Evolutionary conservation across 53 echinoderm and acorn worm species (phyloP), one percentile per base, ranked within the genome.

Genomic region (Astropecten irregularis): DNA sequence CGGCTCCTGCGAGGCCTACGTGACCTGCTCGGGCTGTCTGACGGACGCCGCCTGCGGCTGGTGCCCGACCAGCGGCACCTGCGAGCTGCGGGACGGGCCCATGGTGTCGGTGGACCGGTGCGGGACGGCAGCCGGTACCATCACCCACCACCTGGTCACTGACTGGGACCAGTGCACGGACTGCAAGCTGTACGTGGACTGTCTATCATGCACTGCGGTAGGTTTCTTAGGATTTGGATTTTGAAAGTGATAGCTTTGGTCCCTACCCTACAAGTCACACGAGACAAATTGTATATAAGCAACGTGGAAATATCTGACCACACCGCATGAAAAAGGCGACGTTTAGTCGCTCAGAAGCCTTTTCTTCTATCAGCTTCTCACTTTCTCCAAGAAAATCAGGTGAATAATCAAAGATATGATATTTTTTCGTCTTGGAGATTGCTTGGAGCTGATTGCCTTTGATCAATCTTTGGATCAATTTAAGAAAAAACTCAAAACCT

Each of bases 41-140:
- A 90, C 91, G 1, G 96, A 95, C 58, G 73, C 69, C 7, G 64
- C 88, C 0, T 95, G 96, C 44, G 96, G 96, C 57, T 95, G 96
- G 96, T 95, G 93, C 37, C 91, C 96, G 0, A 66, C 83, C 34
- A 95, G 89, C 32, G 44, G 69, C 10, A 95, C 86, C 0, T 95
- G 96, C 64, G 89, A 90, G 66, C 38, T 71, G 8, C 81, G 96
- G 22, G 71, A 79, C 32, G 81, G 84, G 19, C 71, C 90, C 3
- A 69, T 76, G 19, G 60, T 89, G 10, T 70, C 87, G 18, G 84
- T 79, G 54, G 90, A 84, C 30, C 63, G 77, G 3, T 92, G 92
- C 40, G 95, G 95, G 18, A 67, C 87, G 0, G 54, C 53, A 0
- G 79, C 52, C 2, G 88, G 72, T 23, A 50, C 52, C 4, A 82